Base-by-base conservation (phyloP, 2,113 vertebrate genomes). In the Girardinichthys multiradiatus region DNA sequence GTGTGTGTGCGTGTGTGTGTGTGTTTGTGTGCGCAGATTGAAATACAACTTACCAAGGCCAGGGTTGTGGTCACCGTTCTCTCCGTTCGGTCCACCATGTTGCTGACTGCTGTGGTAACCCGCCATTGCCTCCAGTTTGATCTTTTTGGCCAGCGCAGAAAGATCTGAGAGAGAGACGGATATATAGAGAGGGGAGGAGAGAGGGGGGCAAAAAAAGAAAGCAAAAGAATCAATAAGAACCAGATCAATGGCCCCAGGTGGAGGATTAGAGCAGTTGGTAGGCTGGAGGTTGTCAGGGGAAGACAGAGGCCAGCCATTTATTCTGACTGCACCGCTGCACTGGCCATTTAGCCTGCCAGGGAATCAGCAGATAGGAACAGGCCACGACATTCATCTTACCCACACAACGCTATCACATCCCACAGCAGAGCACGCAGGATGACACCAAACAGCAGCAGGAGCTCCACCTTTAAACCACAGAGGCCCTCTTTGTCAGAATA, bases 51-150 rank as follows among this genome's bases (percentile, higher is more conserved):
- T 91, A 98, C 97, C 96, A 4, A 99, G 94, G 86, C 96, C 95
- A 58, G 95, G 96, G 94, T 95, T 97, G 91, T 97, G 93, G 90
- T 98, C 97, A 45, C 97, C 96, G 37, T 98, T 98, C 90, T 99
- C 97, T 58, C 95, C 96, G 72, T 98, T 97, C 82, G 93, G 93
- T 80, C 95, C 92, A 79, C 96, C 95, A 76, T 97, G 97, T 84
- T 97, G 97, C 76, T 95, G 97, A 94, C 93, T 96, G 91, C 95
- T 95, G 76, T 97, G 96, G 92, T 97, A 98, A 94, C 95, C 92
- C 79, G 94, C 96, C 95, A 98, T 96, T 37, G 96, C 97, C 95
- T 99, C 98, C 91, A 99, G 90, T 93, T 99, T 99, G 93, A 99
- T 98, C 95, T 98, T 99, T 94, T 99, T 99, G 91, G 96, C 96